Percentiles rank a stretch among this genome's conserved stretches.
phyloP scores from a whole-genome alignment of 1,140 invertebrate species.

The Lasioglossum baleicum region DNA sequence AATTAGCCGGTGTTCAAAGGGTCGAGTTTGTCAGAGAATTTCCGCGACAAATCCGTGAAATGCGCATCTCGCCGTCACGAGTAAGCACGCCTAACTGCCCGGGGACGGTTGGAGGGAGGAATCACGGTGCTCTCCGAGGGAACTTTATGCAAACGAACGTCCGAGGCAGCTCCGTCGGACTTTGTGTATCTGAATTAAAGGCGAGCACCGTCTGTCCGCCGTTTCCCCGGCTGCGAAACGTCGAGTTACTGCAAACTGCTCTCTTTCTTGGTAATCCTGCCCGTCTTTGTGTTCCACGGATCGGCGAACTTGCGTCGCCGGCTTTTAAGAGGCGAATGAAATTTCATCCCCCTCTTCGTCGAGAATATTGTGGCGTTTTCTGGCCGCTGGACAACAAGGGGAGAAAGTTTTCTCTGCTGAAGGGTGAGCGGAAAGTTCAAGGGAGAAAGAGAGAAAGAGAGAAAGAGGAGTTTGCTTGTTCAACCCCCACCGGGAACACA shows the following conservation, averaged over 20 bases:
- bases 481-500: not conserved
- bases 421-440: too few species aligned
- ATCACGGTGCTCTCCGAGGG: not conserved
- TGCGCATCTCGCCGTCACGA: too few species aligned
- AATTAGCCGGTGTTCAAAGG: too few species aligned
- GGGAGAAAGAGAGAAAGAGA: not conserved
- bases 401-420: not conserved
- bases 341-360: not conserved
- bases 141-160: conserved; percentile 48
- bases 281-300: not conserved
- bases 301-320: not conserved
- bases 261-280: conserved; percentile 4
- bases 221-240: not conserved
- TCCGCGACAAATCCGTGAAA: too few species aligned
- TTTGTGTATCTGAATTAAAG: conserved; percentile 44
- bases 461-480: not conserved
- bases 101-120: too few species aligned
- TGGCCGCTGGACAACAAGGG: not conserved
- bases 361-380: not conserved
- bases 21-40: too few species aligned
- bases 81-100: too few species aligned
- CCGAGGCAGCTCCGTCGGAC: conserved; percentile 13
- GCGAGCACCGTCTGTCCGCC: conserved; percentile 1
- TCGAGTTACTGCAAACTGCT: not conserved
- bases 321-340: conserved; percentile 9